A percentile compares a stretch with the other conserved stretches of the same genome.
Conservation (phyloP, 2,113 vertebrate species). For the Larimichthys polyactis region DNA sequence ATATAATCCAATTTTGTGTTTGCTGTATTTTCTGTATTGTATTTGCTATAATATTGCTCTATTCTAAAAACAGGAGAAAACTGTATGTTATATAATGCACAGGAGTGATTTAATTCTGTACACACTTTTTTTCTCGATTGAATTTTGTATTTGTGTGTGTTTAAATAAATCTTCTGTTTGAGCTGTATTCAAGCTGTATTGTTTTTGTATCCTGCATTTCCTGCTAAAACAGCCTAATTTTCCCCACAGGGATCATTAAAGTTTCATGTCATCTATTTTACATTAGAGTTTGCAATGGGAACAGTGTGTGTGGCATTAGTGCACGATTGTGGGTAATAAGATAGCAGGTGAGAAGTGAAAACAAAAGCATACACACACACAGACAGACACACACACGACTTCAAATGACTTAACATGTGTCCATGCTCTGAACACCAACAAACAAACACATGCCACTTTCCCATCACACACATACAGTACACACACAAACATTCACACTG, state of each 20-base stretch:
- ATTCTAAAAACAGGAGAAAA: background rate
- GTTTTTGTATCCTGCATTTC: background rate
- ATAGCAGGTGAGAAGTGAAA: constrained; percentile 20
- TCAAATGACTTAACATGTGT: constrained; percentile 48
- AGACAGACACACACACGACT: background rate
- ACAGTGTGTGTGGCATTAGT: constrained; percentile 7
- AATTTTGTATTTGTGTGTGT: background rate
- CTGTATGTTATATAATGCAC: background rate
- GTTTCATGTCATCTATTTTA: constrained; percentile 26
- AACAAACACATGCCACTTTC: constrained; percentile 54
- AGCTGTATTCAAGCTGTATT: background rate
- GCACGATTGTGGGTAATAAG: constrained; percentile 29
- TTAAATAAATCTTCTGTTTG: background rate
- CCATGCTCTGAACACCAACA: constrained; percentile 27
- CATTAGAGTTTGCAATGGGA: background rate
- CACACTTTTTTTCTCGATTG: background rate
- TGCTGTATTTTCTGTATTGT: no score
- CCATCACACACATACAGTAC: constrained; percentile 38
- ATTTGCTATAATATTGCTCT: background rate
- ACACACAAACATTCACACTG: constrained; percentile 43
- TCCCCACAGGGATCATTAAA: background rate
- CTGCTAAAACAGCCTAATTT: background rate
- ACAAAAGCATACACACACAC: background rate
- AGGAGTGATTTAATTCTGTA: background rate
- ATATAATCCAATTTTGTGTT: background rate